Evolutionary conservation across 2,888 invertebrate species (phyloP).

Genomic region (Aleiodes testaceus): DNA sequence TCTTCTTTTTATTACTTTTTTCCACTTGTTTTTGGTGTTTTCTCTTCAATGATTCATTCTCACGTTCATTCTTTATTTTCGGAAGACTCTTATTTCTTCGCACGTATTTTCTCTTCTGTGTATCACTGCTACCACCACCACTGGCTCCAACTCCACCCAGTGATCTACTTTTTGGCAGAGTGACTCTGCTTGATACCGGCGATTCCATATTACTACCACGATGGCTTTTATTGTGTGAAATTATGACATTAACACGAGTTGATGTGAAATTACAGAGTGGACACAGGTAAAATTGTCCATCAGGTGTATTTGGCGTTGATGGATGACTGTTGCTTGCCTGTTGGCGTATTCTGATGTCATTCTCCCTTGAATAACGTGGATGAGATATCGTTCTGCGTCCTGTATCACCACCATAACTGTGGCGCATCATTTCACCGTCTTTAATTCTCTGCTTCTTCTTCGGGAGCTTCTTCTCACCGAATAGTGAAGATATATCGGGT

Average conservation of each 20-base stretch:
- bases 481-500: constrained; percentile 74
- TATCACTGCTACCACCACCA: constrained; percentile 40
- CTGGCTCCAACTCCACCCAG: constrained; percentile 7
- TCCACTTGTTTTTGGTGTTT: constrained; percentile 64
- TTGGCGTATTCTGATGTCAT: constrained; percentile 78
- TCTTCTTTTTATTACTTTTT: constrained; percentile 72
- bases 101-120: constrained; percentile 71
- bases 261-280: constrained; percentile 80
- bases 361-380: constrained; percentile 72
- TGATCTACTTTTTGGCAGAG: constrained; percentile 53
- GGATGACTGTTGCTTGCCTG: constrained; percentile 71
- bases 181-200: constrained; percentile 56
- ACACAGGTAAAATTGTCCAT: constrained; percentile 75
- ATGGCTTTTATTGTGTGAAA: constrained; percentile 83
- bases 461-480: constrained; percentile 74
- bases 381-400: constrained; percentile 72
- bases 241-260: constrained; percentile 82
- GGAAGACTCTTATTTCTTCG: constrained; percentile 70
- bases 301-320: constrained; percentile 54
- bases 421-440: constrained; percentile 49
- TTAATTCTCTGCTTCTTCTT: constrained; percentile 68
- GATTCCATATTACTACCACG: constrained; percentile 72
- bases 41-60: constrained; percentile 63
- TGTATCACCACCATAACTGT: constrained; percentile 48
- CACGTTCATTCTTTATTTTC: constrained; percentile 67